These are phyloP conservation scores for Scophthalmus maximus DNA, from an alignment of 2,113 vertebrate genomes.

Conservation along the genomic window DNA sequence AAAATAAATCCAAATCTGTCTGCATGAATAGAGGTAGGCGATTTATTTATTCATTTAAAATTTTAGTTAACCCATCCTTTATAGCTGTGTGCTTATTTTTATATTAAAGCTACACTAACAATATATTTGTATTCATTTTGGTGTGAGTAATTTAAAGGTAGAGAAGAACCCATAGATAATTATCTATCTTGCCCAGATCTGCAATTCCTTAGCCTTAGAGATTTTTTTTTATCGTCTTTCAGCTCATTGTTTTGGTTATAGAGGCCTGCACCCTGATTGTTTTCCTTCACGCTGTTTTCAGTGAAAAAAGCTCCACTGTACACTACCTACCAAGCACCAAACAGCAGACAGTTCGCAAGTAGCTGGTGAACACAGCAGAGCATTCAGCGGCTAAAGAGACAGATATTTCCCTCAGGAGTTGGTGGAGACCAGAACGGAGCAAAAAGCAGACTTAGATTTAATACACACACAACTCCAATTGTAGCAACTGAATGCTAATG, in stretches of 20 bases:
- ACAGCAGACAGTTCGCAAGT: neutral
- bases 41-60: too few species aligned
- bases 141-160: too few species aligned
- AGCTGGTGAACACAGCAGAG: too few species aligned
- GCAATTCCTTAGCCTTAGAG: too few species aligned
- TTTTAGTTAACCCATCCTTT: too few species aligned
- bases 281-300: neutral
- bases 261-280: neutral
- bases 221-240: neutral
- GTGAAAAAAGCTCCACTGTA: neutral
- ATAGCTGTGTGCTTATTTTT: too few species aligned
- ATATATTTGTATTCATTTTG: too few species aligned
- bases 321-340: neutral
- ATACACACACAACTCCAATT: neutral
- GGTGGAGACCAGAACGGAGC: neutral
- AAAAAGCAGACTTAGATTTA: neutral
- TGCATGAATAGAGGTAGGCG: too few species aligned
- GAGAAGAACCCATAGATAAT: neutral
- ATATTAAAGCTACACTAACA: too few species aligned
- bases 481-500: too few species aligned
- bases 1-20: too few species aligned
- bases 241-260: neutral
- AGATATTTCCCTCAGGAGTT: neutral
- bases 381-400: neutral
- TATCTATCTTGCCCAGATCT: too few species aligned